phyloP scores from a whole-genome alignment of 2,113 vertebrate species.

The Eonycteris spelaea region DNA sequence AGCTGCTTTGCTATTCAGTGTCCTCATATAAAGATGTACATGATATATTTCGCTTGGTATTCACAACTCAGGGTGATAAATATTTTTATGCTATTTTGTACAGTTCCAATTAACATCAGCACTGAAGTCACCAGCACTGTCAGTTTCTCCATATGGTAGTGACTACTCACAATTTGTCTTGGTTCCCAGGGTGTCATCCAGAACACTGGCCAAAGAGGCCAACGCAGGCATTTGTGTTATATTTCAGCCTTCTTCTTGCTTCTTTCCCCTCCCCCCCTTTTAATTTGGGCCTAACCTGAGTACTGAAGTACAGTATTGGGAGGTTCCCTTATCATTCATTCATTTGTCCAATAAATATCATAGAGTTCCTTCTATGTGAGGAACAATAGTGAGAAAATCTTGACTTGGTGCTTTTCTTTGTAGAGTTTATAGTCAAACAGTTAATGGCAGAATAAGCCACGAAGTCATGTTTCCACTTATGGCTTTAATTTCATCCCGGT shows the following conservation, averaged over 20 bases:
- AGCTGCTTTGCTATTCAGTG: slow-evolving; percentile 37
- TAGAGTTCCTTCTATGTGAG: background rate
- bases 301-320: background rate
- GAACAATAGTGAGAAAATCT: background rate
- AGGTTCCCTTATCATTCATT: background rate
- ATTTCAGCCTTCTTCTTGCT: background rate
- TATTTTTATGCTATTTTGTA: slow-evolving; percentile 34
- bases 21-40: slow-evolving; percentile 44
- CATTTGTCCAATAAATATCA: background rate
- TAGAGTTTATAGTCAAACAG: background rate
- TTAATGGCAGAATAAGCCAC: background rate
- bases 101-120: slow-evolving; percentile 56
- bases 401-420: background rate
- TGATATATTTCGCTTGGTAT: slow-evolving; percentile 62
- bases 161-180: slow-evolving; percentile 58
- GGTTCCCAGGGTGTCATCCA: slow-evolving; percentile 49
- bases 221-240: background rate
- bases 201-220: slow-evolving; percentile 31
- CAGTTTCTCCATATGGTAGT: slow-evolving; percentile 45
- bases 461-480: background rate
- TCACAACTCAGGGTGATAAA: slow-evolving; percentile 62
- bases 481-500: background rate
- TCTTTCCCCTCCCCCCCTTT: background rate
- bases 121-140: slow-evolving; percentile 60
- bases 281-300: background rate